Conservation (phyloP, 2,888 invertebrate genomes). For the Drosophila formosana region DNA sequence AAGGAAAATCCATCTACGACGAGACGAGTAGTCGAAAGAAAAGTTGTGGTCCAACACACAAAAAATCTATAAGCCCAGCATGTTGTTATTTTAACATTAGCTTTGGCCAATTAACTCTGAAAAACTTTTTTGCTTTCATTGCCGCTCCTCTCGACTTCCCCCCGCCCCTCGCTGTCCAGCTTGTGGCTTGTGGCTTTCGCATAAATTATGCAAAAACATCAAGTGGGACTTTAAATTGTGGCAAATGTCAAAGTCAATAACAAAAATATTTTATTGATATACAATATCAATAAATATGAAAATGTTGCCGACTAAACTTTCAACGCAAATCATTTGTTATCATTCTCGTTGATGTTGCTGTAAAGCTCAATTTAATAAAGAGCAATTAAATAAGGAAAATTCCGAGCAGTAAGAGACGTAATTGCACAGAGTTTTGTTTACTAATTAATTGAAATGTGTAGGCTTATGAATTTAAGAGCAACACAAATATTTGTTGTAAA, state of each 20-base stretch:
- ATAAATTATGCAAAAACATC: constrained; percentile 10
- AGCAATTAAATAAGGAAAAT: background rate
- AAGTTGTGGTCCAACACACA: constrained; percentile 5
- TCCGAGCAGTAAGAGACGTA: no score
- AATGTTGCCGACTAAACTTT: background rate
- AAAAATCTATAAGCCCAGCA: constrained; percentile 10
- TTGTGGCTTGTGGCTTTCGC: background rate
- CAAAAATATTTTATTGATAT: constrained; percentile 22
- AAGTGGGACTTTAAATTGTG: constrained; percentile 13
- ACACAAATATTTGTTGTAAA: no score
- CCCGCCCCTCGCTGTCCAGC: background rate
- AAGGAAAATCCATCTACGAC: background rate
- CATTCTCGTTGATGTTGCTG: background rate
- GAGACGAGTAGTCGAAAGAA: background rate
- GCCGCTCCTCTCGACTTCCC: background rate
- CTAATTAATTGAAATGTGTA: no score
- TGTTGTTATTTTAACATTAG: constrained; percentile 48
- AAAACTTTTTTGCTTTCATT: constrained; percentile 16
- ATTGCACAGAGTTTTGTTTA: no score
- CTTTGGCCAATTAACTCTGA: constrained; percentile 44
- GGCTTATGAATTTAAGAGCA: no score
- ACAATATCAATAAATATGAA: constrained; percentile 6
- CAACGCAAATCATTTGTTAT: background rate
- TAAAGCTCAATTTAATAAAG: background rate
- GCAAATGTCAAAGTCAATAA: constrained; percentile 17